Evolutionary conservation across 2,888 invertebrate genomes (phyloP).

Genomic region (Germaria angustata): DNA sequence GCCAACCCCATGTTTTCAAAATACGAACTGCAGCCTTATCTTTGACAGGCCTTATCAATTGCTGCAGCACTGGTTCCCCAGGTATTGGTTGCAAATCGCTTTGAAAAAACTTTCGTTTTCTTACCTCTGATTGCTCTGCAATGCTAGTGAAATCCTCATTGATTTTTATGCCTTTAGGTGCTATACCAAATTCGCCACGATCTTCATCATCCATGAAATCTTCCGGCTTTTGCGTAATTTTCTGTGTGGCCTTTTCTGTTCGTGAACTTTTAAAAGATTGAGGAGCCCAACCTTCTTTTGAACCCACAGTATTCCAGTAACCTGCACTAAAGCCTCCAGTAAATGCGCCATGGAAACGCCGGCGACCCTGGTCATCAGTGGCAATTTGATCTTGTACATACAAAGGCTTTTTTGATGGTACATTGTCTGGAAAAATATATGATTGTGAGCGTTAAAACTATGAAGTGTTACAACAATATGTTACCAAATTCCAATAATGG

Average conservation of each 20-base stretch:
- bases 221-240: constrained; percentile 85
- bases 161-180: constrained; percentile 91
- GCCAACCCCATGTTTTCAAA: constrained; percentile 95
- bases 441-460: too few species aligned
- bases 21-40: constrained; percentile 93
- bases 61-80: constrained; percentile 86
- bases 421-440: constrained; percentile 83
- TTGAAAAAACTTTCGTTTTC: constrained; percentile 79
- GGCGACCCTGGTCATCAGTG: constrained; percentile 91
- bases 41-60: constrained; percentile 86
- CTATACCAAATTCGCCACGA: constrained; percentile 95
- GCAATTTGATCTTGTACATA: constrained; percentile 93
- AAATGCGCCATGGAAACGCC: constrained; percentile 98
- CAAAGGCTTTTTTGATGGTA: constrained; percentile 88
- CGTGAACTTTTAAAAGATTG: constrained; percentile 94
- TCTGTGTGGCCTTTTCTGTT: constrained; percentile 82
- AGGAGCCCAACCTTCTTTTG: constrained; percentile 97
- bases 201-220: constrained; percentile 99
- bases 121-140: constrained; percentile 69
- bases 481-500: constrained; percentile 92
- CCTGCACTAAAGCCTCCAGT: constrained; percentile 99
- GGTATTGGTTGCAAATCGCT: constrained; percentile 75
- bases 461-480: too few species aligned
- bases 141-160: constrained; percentile 86
- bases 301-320: constrained; percentile 97